phyloP scores from a whole-genome alignment of 2,888 invertebrate species.

The Leptinotarsa rubiginosa region DNA sequence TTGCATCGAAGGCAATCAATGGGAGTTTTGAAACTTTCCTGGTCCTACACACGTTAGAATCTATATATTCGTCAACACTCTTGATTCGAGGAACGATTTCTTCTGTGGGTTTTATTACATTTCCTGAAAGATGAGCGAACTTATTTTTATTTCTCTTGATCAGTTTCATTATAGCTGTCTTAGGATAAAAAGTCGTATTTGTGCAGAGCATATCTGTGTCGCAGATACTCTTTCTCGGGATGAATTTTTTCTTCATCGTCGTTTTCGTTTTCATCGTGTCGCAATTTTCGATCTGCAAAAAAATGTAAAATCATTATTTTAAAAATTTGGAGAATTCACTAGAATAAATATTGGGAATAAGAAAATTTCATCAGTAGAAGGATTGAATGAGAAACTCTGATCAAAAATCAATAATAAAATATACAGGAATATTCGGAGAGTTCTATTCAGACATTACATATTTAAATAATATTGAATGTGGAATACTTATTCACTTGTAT shows the following conservation, averaged over 20 bases:
- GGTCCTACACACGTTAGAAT: constrained; percentile 40
- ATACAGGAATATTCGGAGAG: background rate
- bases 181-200: constrained; percentile 35
- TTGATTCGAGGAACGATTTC: constrained; percentile 10
- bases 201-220: constrained; percentile 30
- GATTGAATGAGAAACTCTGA: too few species aligned
- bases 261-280: constrained; percentile 26
- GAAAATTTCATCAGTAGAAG: too few species aligned
- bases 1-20: constrained; percentile 31
- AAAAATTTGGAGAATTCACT: background rate
- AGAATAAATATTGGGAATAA: too few species aligned
- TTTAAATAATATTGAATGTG: too few species aligned
- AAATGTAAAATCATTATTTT: background rate
- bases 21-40: constrained; percentile 34
- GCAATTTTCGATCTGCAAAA: constrained; percentile 32
- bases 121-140: constrained; percentile 30
- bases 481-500: too few species aligned
- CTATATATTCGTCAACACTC: constrained; percentile 18
- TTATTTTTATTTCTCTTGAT: constrained; percentile 32
- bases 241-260: constrained; percentile 29
- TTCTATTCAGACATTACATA: too few species aligned
- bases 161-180: constrained; percentile 29
- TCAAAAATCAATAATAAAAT: too few species aligned
- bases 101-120: constrained; percentile 34
- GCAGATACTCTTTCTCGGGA: constrained; percentile 34